Evolutionary conservation across 1,140 invertebrate species (phyloP).

Genomic region (Cotesia chilonis): DNA sequence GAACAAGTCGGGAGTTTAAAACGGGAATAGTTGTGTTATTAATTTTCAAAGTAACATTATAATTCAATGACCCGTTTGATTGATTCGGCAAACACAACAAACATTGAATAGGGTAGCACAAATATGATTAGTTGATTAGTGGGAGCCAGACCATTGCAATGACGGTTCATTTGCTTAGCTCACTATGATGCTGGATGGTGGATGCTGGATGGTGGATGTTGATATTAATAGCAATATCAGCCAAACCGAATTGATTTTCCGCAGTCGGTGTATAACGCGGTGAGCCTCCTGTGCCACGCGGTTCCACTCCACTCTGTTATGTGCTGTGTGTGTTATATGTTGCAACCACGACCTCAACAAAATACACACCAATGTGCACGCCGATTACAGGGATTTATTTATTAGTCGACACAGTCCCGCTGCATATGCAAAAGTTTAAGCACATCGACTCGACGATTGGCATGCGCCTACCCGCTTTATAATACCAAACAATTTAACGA

Average conservation of each 20-base stretch:
- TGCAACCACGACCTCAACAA: slow-evolving; percentile 53
- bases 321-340: slow-evolving; percentile 27
- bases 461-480: slow-evolving; percentile 55
- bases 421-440: too few species aligned
- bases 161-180: slow-evolving; percentile 13
- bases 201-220: background rate
- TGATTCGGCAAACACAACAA: too few species aligned
- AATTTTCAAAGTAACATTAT: too few species aligned
- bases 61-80: too few species aligned
- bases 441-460: slow-evolving; percentile 44
- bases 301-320: slow-evolving; percentile 29
- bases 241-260: slow-evolving; percentile 32
- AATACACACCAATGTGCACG: background rate
- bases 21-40: too few species aligned
- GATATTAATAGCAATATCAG: slow-evolving; percentile 30
- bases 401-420: slow-evolving; percentile 34
- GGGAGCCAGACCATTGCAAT: background rate
- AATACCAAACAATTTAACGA: slow-evolving; percentile 57
- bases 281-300: slow-evolving; percentile 29
- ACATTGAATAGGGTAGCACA: background rate
- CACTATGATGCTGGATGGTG: background rate
- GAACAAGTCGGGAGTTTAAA: too few species aligned
- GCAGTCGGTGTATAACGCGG: slow-evolving; percentile 27
- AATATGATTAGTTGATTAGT: slow-evolving; percentile 15
- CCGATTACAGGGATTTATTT: slow-evolving; percentile 9